Evolutionary conservation across 2,797 vertebrate genomes (phyloP).

Genomic region (Florisuga fusca): DNA sequence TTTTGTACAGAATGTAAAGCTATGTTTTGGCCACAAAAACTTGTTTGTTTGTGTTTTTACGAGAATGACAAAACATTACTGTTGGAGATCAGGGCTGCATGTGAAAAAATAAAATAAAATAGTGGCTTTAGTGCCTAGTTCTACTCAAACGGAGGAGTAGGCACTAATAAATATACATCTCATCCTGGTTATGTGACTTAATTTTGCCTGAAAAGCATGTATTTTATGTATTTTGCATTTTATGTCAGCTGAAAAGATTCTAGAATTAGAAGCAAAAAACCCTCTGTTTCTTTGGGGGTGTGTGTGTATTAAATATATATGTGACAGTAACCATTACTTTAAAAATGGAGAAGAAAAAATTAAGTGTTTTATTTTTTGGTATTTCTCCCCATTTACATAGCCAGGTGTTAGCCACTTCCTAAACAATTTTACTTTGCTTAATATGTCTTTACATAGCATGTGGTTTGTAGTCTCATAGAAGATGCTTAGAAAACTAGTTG

Average conservation of each 20-base stretch:
- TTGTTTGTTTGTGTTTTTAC: neutral
- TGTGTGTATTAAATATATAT: neutral
- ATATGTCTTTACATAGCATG: neutral
- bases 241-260: neutral
- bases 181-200: neutral
- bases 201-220: neutral
- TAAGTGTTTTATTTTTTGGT: neutral
- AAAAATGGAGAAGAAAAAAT: neutral
- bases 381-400: neutral
- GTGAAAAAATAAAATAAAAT: neutral
- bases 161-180: neutral
- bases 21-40: neutral
- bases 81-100: neutral
- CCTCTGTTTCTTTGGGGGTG: neutral
- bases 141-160: neutral
- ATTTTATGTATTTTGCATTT: neutral
- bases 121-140: neutral
- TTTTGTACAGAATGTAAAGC: neutral
- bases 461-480: neutral
- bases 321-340: neutral
- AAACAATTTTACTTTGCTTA: neutral
- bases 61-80: neutral
- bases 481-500: neutral
- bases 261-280: neutral
- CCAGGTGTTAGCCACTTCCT: neutral